Percentiles rank a stretch among this genome's conserved stretches.
phyloP scores from a whole-genome alignment of 2,113 vertebrate genomes.

The Isurus oxyrinchus region DNA sequence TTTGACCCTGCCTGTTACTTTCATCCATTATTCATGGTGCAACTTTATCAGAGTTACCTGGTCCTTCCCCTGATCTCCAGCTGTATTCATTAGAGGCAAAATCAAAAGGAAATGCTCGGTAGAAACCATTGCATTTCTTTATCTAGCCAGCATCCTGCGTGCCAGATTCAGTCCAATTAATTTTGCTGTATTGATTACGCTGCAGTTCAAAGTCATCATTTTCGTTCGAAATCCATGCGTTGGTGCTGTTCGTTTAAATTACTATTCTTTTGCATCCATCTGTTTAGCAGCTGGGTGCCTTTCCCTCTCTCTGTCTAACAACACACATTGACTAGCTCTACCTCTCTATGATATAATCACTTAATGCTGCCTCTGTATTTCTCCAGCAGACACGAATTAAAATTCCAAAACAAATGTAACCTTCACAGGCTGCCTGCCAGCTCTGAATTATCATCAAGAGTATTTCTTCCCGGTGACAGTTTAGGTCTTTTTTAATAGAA shows the following conservation, averaged over 20 bases:
- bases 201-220: conserved; percentile 6
- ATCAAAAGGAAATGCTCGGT: background rate
- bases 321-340: background rate
- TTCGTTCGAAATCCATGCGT: background rate
- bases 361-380: background rate
- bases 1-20: conserved; percentile 16
- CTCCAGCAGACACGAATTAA: background rate
- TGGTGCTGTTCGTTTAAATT: background rate
- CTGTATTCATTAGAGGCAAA: background rate
- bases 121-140: background rate
- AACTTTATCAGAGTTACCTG: background rate
- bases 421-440: background rate
- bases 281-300: background rate
- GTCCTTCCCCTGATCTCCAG: background rate
- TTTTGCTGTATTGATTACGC: conserved; percentile 14
- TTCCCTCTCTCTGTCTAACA: background rate
- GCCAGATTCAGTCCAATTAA: background rate
- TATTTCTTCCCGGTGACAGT: background rate
- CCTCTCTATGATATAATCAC: background rate
- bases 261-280: background rate
- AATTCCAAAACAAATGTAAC: conserved; percentile 18
- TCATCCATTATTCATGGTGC: conserved; percentile 24
- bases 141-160: background rate
- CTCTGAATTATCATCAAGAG: background rate
- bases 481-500: background rate